phyloP scores from a whole-genome alignment of 1,140 invertebrate species.

The Temnothorax curvispinosus region DNA sequence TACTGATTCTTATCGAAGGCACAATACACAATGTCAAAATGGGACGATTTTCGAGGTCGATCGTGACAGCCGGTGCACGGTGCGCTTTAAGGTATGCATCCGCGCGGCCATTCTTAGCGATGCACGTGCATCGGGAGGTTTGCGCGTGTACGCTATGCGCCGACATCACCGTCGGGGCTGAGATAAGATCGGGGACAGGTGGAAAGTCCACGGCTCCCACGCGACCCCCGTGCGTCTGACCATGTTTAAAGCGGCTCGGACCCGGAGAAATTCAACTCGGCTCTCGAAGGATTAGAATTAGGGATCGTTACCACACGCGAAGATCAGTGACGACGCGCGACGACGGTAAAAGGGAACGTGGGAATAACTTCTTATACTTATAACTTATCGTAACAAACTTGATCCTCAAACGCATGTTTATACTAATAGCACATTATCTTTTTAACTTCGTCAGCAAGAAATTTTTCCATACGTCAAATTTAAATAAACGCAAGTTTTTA shows the following conservation, averaged over 20 bases:
- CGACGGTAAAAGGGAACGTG: slow-evolving; percentile 58
- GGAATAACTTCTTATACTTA: slow-evolving; percentile 39
- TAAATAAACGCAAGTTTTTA: background rate
- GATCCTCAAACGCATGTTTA: background rate
- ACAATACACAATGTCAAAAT: background rate
- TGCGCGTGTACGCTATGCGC: slow-evolving; percentile 46
- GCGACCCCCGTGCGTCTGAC: slow-evolving; percentile 61
- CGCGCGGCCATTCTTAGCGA: slow-evolving; percentile 63
- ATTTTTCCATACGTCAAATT: background rate
- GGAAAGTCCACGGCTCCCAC: slow-evolving; percentile 69
- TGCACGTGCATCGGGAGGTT: slow-evolving; percentile 65
- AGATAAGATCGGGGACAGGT: slow-evolving; percentile 78
- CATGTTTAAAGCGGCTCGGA: slow-evolving; percentile 44
- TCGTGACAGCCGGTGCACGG: slow-evolving; percentile 20
- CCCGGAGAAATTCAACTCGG: slow-evolving; percentile 31
- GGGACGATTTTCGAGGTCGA: slow-evolving; percentile 20
- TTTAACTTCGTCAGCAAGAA: background rate
- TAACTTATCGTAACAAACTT: background rate
- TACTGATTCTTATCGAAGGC: background rate
- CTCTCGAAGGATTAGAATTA: slow-evolving; percentile 63
- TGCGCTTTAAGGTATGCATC: slow-evolving; percentile 32
- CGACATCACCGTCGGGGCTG: slow-evolving; percentile 48
- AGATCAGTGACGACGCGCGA: slow-evolving; percentile 4
- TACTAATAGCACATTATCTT: background rate
- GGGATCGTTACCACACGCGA: slow-evolving; percentile 17